Conservation (phyloP, 2,797 vertebrate genomes). For the Phataginus tricuspis region DNA sequence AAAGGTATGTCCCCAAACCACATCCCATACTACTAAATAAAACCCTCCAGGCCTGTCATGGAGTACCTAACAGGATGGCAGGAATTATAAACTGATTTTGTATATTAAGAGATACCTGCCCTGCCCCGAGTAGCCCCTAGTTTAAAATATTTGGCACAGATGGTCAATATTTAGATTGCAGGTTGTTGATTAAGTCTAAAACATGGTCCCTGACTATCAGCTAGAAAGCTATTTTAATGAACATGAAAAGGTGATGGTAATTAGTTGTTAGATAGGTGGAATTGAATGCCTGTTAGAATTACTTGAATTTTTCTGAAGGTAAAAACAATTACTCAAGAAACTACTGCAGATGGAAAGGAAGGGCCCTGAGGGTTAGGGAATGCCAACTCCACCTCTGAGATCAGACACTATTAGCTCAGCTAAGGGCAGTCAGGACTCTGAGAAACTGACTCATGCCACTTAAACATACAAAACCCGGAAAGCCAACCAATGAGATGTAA, state of each 20-base stretch:
- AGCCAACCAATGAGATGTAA: slow-evolving; percentile 54
- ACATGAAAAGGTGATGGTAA: slow-evolving; percentile 21
- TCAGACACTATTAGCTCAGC: slow-evolving; percentile 54
- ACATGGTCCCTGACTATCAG: not conserved
- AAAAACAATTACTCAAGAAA: slow-evolving; percentile 40
- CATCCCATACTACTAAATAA: not conserved
- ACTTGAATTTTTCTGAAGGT: slow-evolving; percentile 20
- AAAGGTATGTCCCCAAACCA: not conserved
- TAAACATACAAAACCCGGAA: not conserved
- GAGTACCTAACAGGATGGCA: not conserved
- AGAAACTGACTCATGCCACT: slow-evolving; percentile 40
- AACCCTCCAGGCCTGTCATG: not conserved
- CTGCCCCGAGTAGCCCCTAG: not conserved
- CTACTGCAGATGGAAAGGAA: not conserved
- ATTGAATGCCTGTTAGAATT: not conserved
- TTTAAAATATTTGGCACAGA: slow-evolving; percentile 21
- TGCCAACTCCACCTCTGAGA: not conserved
- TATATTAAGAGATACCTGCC: not conserved
- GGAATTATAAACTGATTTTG: not conserved
- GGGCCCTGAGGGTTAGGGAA: not conserved
- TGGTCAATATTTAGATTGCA: slow-evolving; percentile 1
- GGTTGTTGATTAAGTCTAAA: slow-evolving; percentile 36
- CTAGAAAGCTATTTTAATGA: slow-evolving; percentile 48
- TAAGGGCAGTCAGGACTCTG: slow-evolving; percentile 9
- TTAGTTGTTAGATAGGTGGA: not conserved